These are phyloP conservation scores for Neoitamus cyanurus DNA, from an alignment of 2,888 invertebrate genomes.

Conservation along the genomic window DNA sequence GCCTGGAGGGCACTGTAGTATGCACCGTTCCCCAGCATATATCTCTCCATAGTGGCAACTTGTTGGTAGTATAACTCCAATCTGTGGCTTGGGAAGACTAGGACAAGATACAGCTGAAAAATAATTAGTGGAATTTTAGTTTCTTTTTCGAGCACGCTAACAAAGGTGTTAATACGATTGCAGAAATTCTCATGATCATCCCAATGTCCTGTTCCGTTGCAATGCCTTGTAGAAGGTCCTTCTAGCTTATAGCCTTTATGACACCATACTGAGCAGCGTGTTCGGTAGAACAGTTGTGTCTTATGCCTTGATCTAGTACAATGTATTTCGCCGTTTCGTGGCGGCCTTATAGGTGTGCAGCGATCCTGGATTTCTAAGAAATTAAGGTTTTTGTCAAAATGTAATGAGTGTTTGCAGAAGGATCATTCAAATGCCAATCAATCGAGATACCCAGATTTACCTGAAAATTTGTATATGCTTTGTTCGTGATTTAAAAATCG, in stretches of 20 bases:
- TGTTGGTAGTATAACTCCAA: constrained; percentile 69
- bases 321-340: constrained; percentile 61
- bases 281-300: constrained; percentile 62
- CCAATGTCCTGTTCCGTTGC: constrained; percentile 68
- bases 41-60: constrained; percentile 68
- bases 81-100: constrained; percentile 65
- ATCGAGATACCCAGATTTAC: not conserved
- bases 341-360: constrained; percentile 60
- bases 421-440: not conserved
- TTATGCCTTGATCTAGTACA: constrained; percentile 64
- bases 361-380: constrained; percentile 59
- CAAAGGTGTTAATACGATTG: constrained; percentile 64
- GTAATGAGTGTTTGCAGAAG: not conserved
- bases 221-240: constrained; percentile 68
- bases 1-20: constrained; percentile 67
- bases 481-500: too few species aligned
- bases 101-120: constrained; percentile 67
- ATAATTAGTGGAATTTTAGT: not conserved
- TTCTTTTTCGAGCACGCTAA: not conserved
- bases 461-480: too few species aligned
- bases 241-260: constrained; percentile 68
- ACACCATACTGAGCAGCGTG: constrained; percentile 63
- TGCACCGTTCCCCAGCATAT: constrained; percentile 67
- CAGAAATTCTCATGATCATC: constrained; percentile 68
- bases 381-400: not conserved